Percentiles rank a stretch among this genome's conserved stretches.
These are phyloP conservation scores for Ectemnius continuus DNA, from an alignment of 2,888 invertebrate species.

Conservation along the genomic window DNA sequence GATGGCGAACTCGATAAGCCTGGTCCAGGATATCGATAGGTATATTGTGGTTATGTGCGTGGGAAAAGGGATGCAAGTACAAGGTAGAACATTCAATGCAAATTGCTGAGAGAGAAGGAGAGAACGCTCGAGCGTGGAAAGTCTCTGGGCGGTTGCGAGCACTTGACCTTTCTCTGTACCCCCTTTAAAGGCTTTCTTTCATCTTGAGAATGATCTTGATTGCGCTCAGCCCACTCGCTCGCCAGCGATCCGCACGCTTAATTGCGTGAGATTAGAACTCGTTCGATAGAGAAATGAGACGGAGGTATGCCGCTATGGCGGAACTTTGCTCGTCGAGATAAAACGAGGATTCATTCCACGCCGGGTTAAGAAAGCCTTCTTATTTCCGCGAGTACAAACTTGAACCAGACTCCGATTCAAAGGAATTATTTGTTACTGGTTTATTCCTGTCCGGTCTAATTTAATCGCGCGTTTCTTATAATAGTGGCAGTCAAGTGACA, in stretches of 20 bases:
- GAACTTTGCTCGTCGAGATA: too few relatives aligned
- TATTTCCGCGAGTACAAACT: too few relatives aligned
- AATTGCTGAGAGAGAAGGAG: conserved; percentile 32
- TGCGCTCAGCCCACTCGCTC: conserved; percentile 24
- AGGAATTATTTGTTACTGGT: too few relatives aligned
- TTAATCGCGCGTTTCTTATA: too few relatives aligned
- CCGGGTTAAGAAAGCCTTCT: too few relatives aligned
- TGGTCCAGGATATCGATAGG: too few relatives aligned
- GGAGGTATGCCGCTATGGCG: background rate
- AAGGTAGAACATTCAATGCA: conserved; percentile 47
- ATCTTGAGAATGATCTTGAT: conserved; percentile 48
- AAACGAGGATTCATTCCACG: too few relatives aligned
- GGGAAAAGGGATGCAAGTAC: conserved; percentile 30
- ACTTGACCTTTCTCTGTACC: conserved; percentile 44
- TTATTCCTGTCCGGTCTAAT: too few relatives aligned
- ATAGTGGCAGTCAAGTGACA: too few relatives aligned
- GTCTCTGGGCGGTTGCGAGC: conserved; percentile 31
- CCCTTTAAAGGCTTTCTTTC: conserved; percentile 28
- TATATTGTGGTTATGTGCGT: background rate
- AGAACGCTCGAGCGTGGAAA: conserved; percentile 29
- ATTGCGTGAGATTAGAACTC: conserved; percentile 13
- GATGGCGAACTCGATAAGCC: too few relatives aligned
- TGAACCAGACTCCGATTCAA: too few relatives aligned
- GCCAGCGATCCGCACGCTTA: background rate
- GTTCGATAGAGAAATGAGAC: conserved; percentile 33